Evolutionary conservation across 2,113 vertebrate genomes (phyloP).

Genomic region (Hippotragus niger): DNA sequence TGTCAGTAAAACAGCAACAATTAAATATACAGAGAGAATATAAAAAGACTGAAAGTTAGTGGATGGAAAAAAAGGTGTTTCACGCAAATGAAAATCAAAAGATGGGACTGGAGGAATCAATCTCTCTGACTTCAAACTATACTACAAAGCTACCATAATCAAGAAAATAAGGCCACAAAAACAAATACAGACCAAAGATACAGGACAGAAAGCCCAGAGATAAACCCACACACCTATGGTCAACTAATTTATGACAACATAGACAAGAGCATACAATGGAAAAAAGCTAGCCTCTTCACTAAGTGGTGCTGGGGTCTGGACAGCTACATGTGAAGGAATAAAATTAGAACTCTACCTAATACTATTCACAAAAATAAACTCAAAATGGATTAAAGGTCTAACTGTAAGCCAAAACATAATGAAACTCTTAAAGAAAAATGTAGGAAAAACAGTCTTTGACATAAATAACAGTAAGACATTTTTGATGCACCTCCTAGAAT

Average conservation of each 20-base stretch:
- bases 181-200: background rate
- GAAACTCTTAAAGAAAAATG: background rate
- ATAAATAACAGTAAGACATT: background rate
- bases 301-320: background rate
- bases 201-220: background rate
- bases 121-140: background rate
- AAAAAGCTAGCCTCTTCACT: background rate
- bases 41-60: background rate
- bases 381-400: background rate
- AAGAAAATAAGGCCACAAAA: background rate
- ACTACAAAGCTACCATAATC: background rate
- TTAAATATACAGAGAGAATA: background rate
- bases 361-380: background rate
- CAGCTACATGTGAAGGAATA: background rate
- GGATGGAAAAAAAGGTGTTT: background rate
- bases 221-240: background rate
- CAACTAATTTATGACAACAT: background rate
- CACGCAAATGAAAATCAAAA: background rate
- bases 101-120: background rate
- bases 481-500: background rate
- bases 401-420: background rate
- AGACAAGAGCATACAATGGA: background rate
- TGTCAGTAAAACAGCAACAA: background rate
- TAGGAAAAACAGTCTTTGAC: background rate
- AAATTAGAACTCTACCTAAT: background rate